A percentile compares a stretch with the other conserved stretches of the same genome.
phyloP scores from a whole-genome alignment of 2,888 invertebrate species.

The Eumacrocentrus americanus region DNA sequence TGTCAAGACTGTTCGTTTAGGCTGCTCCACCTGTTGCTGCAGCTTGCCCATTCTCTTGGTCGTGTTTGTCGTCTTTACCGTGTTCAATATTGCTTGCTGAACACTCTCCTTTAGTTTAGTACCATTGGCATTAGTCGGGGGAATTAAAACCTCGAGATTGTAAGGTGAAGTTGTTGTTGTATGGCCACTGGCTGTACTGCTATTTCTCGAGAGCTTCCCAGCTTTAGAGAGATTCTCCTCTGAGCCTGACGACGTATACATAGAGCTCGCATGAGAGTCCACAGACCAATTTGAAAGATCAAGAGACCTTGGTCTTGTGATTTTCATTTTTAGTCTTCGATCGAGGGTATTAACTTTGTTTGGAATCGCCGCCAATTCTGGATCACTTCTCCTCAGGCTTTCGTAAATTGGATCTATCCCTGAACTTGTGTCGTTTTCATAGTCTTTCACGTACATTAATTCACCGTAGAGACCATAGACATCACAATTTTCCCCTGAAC shows the following conservation, averaged over 20 bases:
- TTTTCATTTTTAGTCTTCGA: slow-evolving; percentile 80
- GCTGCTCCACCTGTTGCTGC: slow-evolving; percentile 63
- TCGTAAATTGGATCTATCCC: slow-evolving; percentile 77
- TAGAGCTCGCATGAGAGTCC: slow-evolving; percentile 80
- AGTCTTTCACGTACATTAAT: slow-evolving; percentile 86
- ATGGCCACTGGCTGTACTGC: slow-evolving; percentile 75
- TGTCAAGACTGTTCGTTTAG: slow-evolving; percentile 78
- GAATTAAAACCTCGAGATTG: slow-evolving; percentile 23
- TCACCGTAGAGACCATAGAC: slow-evolving; percentile 90
- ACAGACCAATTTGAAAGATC: slow-evolving; percentile 90
- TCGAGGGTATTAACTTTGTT: slow-evolving; percentile 83
- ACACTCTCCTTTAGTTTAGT: background rate
- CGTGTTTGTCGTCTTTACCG: slow-evolving; percentile 41
- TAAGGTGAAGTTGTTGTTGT: slow-evolving; percentile 25
- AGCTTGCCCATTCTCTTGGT: slow-evolving; percentile 55
- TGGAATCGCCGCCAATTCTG: slow-evolving; percentile 82
- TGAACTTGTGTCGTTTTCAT: slow-evolving; percentile 78
- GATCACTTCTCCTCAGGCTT: slow-evolving; percentile 79
- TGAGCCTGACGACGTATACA: slow-evolving; percentile 85
- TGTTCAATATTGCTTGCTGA: background rate
- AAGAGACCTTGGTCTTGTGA: slow-evolving; percentile 79
- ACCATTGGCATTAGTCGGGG: background rate
- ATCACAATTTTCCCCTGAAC: slow-evolving; percentile 74
- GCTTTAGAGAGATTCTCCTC: slow-evolving; percentile 79
- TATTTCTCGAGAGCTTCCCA: slow-evolving; percentile 74